Percentiles rank a stretch among this genome's conserved stretches.
These are phyloP conservation scores for Tautogolabrus adspersus DNA, from an alignment of 2,113 vertebrate genomes.

Conservation along the genomic window DNA sequence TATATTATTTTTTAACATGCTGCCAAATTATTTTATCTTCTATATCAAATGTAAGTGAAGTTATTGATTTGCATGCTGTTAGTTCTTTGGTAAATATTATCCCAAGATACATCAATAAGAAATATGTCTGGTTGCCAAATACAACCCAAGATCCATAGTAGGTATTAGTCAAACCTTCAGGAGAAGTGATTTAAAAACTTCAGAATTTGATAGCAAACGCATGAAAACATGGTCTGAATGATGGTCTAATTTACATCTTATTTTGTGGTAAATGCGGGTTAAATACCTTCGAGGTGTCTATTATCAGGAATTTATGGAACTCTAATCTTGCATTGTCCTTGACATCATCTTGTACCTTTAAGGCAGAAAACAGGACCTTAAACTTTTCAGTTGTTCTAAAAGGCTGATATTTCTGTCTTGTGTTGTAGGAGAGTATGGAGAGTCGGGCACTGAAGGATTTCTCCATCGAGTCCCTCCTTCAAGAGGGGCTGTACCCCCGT, in stretches of 20 bases:
- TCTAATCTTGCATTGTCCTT: background rate
- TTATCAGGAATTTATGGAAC: background rate
- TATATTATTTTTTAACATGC: no score
- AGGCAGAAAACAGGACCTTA: background rate
- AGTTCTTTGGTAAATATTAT: no score
- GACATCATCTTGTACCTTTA: background rate
- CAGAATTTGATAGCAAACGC: no score
- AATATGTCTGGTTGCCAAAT: no score
- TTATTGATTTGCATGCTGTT: no score
- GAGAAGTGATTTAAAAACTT: no score
- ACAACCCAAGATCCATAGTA: no score
- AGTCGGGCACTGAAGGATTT: conserved; percentile 90
- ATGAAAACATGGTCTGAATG: background rate
- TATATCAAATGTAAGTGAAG: no score
- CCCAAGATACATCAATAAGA: no score
- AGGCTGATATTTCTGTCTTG: conserved; percentile 11
- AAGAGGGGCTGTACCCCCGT: conserved; percentile 94
- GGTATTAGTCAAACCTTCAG: no score
- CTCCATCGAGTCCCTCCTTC: conserved; percentile 94
- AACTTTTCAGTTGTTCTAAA: background rate
- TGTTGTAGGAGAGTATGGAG: conserved; percentile 78
- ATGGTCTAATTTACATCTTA: background rate
- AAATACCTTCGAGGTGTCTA: background rate
- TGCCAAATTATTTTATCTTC: no score
- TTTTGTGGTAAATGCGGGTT: no score